These are phyloP conservation scores for Cygnus olor DNA, from an alignment of 2,797 vertebrate genomes.

Conservation along the genomic window DNA sequence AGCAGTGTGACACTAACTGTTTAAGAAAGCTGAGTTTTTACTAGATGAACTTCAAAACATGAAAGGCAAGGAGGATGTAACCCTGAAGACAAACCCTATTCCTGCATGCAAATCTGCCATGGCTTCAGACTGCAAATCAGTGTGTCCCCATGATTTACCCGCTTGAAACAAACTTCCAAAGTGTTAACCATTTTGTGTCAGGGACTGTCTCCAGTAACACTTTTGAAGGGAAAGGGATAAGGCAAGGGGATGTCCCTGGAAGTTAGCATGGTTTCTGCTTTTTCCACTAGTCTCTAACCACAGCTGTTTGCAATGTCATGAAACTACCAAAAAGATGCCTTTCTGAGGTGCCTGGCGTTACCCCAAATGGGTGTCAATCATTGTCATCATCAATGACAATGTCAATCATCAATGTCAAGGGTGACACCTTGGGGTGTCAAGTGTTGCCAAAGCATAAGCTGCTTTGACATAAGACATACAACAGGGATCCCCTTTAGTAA, in stretches of 20 bases:
- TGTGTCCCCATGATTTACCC: not conserved
- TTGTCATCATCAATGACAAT: too few relatives aligned
- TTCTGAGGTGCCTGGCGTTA: not conserved
- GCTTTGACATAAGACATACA: not conserved
- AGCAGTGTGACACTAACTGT: not conserved
- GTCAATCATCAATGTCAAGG: too few relatives aligned
- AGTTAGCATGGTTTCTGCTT: not conserved
- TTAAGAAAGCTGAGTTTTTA: not conserved
- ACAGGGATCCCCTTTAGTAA: not conserved
- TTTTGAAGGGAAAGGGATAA: not conserved
- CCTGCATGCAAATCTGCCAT: not conserved
- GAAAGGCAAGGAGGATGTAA: not conserved
- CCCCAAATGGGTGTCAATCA: not conserved
- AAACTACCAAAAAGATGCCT: not conserved
- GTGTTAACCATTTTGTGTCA: accelerated
- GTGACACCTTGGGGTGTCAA: not conserved
- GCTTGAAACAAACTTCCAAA: not conserved
- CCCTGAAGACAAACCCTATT: not conserved
- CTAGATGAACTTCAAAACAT: not conserved
- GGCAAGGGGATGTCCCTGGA: not conserved
- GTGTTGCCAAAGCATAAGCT: not conserved
- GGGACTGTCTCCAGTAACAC: not conserved
- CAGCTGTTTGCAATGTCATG: not conserved
- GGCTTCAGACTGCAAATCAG: not conserved
- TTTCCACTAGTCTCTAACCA: not conserved